Base-by-base conservation (phyloP, 2,113 vertebrate genomes). In the Pipa parva region DNA sequence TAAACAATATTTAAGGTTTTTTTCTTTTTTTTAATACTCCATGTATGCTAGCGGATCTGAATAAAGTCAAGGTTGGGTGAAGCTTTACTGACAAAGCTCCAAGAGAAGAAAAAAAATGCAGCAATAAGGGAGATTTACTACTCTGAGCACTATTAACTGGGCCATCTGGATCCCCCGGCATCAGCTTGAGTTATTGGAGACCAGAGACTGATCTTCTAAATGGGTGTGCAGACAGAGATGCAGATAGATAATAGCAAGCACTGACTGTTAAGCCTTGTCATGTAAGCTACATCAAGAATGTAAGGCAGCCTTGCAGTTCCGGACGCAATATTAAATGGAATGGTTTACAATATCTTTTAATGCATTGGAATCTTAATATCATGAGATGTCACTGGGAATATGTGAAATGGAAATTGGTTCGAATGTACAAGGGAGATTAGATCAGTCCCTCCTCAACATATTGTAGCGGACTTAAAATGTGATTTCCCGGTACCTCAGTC, bases 111-210 rank as follows among this genome's bases (percentile, higher is more conserved):
- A 62, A 62, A 62, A 56, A 64, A 59, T 26, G 52, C 54, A 77
- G 71, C 70, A 72, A 59, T 29, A 52, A 68, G 0, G 15, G 76
- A 76, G 79, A 80, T 77, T 76, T 78, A 80, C 56, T 18, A 71
- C 75, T 73, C 21, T 27, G 0, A 80, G 72, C 8, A 12, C 61
- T 59, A 61, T 71, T 70, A 74, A 72, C 73, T 24, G 62, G 59
- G 64, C 79, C 77, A 79, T 69, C 83, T 77, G 81, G 77, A 80
- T 56, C 74, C 70, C 69, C 59, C 64, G 67, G 22, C 22, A 0
- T 11, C 74, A 72, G 62, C 73, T 59, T 6, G 2, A 48, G 67
- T 27, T 71, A 33, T 28, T 13, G 28, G 65, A 78, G 71, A 59
- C 67, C 72, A 58, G 63, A 64, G 25, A 17, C 46, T 57, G 70